These are phyloP conservation scores for Bucorvus abyssinicus DNA, from an alignment of 2,797 vertebrate species.

Conservation along the genomic window DNA sequence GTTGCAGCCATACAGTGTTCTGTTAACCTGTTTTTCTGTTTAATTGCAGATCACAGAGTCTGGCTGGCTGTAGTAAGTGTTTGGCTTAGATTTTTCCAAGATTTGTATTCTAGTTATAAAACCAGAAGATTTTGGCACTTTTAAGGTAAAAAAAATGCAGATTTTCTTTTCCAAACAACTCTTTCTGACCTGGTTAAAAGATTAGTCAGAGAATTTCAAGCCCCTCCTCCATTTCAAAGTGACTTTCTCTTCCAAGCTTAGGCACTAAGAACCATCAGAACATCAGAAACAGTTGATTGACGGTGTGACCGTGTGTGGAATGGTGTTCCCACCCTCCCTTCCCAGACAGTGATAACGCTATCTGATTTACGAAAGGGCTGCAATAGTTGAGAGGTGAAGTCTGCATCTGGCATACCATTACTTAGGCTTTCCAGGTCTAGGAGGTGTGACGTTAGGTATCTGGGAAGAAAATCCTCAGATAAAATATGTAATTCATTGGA, in stretches of 20 bases:
- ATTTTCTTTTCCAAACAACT: not conserved
- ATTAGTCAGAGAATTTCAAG: not conserved
- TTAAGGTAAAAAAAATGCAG: not conserved
- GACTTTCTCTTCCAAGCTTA: not conserved
- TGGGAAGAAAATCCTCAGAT: not conserved
- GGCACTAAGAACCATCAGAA: not conserved
- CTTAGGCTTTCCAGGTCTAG: not conserved
- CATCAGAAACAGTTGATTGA: rapidly evolving
- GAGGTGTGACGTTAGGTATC: not conserved
- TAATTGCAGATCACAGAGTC: not conserved
- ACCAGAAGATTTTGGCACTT: not conserved
- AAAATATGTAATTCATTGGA: not conserved
- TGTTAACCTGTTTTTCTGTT: not conserved
- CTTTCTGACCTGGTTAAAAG: not conserved
- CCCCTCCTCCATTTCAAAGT: not conserved
- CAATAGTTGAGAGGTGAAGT: not conserved
- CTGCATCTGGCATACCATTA: not conserved
- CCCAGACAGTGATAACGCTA: not conserved
- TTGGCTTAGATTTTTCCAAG: not conserved
- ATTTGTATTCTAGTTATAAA: not conserved
- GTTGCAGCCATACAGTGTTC: not conserved
- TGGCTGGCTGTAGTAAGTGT: not conserved
- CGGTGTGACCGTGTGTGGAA: not conserved
- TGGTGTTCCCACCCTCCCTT: not conserved
- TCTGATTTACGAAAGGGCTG: conserved; percentile 22